A percentile compares a stretch with the other conserved stretches of the same genome.
Conservation (phyloP, 2,797 vertebrate genomes). For the Pyrocephalus nanus region DNA sequence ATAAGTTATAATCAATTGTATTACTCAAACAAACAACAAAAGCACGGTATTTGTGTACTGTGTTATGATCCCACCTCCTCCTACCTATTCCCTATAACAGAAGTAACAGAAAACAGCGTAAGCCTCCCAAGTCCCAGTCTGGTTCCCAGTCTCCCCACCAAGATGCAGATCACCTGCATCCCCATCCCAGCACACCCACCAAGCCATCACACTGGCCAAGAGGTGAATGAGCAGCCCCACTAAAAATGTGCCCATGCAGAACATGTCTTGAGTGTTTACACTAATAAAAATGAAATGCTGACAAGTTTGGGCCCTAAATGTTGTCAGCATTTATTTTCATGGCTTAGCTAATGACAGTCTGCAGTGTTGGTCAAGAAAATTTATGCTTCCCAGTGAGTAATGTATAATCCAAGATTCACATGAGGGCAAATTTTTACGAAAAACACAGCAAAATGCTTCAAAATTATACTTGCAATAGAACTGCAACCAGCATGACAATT, state of each 20-base stretch:
- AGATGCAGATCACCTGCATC: too few relatives aligned
- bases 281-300: not conserved
- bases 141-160: not conserved
- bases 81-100: not conserved
- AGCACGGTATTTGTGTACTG: accelerated
- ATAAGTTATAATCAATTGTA: not conserved
- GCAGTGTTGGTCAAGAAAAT: not conserved
- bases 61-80: not conserved
- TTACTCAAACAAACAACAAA: not conserved
- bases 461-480: not conserved
- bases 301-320: not conserved
- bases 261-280: not conserved
- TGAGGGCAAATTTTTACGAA: not conserved
- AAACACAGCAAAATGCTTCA: not conserved
- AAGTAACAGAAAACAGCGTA: not conserved
- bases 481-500: not conserved
- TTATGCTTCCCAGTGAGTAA: not conserved
- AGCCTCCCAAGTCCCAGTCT: not conserved
- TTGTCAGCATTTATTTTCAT: not conserved
- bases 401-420: not conserved
- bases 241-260: not conserved
- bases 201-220: not conserved
- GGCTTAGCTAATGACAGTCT: not conserved
- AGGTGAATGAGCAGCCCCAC: not conserved
- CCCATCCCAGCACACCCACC: not conserved